Evolutionary conservation across 2,888 invertebrate genomes (phyloP), one percentile per base, ranked within the genome.

Genomic region (Drosophila affinis): DNA sequence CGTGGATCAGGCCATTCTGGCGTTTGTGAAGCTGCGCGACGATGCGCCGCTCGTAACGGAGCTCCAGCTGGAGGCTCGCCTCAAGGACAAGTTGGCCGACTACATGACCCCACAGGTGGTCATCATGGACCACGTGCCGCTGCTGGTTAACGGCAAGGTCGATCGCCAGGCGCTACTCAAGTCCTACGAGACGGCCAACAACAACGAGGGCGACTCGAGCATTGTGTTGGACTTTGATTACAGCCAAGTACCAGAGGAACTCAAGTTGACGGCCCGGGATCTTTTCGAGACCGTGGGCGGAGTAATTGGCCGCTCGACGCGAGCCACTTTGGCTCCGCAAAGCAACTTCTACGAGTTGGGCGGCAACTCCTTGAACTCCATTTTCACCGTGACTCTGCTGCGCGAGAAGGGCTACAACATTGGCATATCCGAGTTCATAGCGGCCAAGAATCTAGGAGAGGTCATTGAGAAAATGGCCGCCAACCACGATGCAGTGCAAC

Each of bases 331-430:
- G 9, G 94, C 94, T 0, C 88, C 94, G 0, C 92, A 94, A 18
- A 94, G 95, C 0, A 96, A 96, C 79, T 97, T 97, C 91, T 97
- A 96, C 89, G 95, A 96, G 80, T 93, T 97, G 47, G 97, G 97
- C 2, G 97, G 97, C 12, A 97, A 97, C 89, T 97, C 97, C 0
- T 93, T 97, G 21, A 97, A 97, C 90, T 97, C 97, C 0, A 95
- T 97, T 65, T 95, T 94, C 78, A 97, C 97, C 0, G 96, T 97
- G 7, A 96, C 96, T 0, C 93, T 94, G 86, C 91, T 98, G 55
- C 93, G 95, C 52, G 96, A 97, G 62, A 94, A 94, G 86, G 97
- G 97, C 12, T 97, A 95, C 89, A 93, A 94, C 78, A 96, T 97
- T 77, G 95, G 97, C 94, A 96, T 97, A 77, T 95, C 95, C 3